phyloP scores from a whole-genome alignment of 2,888 invertebrate genomes.

The Eulithis prunata region DNA sequence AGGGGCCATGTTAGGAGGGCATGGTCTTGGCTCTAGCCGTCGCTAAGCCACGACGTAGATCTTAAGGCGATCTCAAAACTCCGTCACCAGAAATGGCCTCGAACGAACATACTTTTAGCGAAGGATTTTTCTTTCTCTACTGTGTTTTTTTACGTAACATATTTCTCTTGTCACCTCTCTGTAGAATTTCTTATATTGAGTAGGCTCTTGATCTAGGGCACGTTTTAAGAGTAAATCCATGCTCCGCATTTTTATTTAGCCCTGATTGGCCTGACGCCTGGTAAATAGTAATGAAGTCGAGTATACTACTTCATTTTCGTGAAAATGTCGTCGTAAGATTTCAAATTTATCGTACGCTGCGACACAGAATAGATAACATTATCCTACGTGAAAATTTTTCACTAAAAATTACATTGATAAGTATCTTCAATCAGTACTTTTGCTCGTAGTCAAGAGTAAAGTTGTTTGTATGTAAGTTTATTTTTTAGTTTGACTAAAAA shows the following conservation, averaged over 20 bases:
- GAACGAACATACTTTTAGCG: too few relatives aligned
- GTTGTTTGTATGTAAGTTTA: too few relatives aligned
- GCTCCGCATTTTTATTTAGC: slow-evolving; percentile 54
- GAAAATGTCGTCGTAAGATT: slow-evolving; percentile 62
- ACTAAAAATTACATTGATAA: neutral
- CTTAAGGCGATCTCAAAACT: too few relatives aligned
- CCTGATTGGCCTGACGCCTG: slow-evolving; percentile 54
- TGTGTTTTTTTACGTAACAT: slow-evolving; percentile 25
- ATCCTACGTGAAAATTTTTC: neutral
- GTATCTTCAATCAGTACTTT: neutral
- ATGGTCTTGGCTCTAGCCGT: too few relatives aligned
- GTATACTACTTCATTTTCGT: slow-evolving; percentile 52
- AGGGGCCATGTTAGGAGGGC: too few relatives aligned
- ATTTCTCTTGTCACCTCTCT: slow-evolving; percentile 29
- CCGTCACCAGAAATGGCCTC: too few relatives aligned
- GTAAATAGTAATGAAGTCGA: slow-evolving; percentile 46
- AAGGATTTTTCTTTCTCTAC: neutral
- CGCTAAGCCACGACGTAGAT: too few relatives aligned
- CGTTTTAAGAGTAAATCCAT: slow-evolving; percentile 48
- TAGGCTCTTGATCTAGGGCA: slow-evolving; percentile 39
- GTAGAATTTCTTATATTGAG: slow-evolving; percentile 31
- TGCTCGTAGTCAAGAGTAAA: too few relatives aligned
- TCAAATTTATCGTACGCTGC: slow-evolving; percentile 64
- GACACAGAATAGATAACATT: slow-evolving; percentile 1
- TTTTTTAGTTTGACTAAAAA: too few relatives aligned